These are phyloP conservation scores for Pachymerium ferrugineum DNA, from an alignment of 2,888 invertebrate genomes.

Conservation along the genomic window DNA sequence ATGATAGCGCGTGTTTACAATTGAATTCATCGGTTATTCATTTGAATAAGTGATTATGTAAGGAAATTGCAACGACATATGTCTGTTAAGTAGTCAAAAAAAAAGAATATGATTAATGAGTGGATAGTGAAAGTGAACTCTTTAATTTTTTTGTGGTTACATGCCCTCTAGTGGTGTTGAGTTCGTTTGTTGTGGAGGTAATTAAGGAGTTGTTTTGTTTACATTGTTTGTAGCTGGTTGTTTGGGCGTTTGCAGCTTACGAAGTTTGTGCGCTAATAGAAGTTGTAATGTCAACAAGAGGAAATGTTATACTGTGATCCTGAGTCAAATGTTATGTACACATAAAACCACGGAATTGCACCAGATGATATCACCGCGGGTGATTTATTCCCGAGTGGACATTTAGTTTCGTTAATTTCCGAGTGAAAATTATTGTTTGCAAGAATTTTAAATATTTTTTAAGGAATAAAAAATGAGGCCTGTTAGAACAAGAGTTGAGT, in stretches of 20 bases:
- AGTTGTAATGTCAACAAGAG: not conserved
- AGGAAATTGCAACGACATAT: not conserved
- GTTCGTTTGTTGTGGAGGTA: not conserved
- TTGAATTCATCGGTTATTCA: not conserved
- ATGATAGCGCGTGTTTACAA: not conserved
- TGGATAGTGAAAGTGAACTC: not conserved
- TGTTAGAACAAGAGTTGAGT: not conserved
- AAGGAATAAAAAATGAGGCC: not conserved
- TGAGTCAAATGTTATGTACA: constrained; percentile 9
- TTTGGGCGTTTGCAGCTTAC: not conserved
- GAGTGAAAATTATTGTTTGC: not conserved
- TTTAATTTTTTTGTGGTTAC: not conserved
- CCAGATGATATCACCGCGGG: not conserved
- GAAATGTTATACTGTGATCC: not conserved
- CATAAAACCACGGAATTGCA: not conserved
- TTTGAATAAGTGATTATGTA: not conserved
- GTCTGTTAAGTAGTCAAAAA: not conserved
- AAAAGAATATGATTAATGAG: not conserved
- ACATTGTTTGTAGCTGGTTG: too few species aligned
- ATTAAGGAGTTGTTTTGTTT: not conserved
- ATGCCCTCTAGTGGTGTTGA: not conserved
- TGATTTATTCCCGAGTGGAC: not conserved
- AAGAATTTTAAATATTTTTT: not conserved
- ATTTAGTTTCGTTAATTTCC: not conserved
- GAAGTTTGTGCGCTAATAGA: not conserved